A percentile compares a stretch with the other conserved stretches of the same genome.
These are phyloP conservation scores for Crotalus horridus DNA, from an alignment of 2,113 vertebrate genomes.

Conservation along the genomic window DNA sequence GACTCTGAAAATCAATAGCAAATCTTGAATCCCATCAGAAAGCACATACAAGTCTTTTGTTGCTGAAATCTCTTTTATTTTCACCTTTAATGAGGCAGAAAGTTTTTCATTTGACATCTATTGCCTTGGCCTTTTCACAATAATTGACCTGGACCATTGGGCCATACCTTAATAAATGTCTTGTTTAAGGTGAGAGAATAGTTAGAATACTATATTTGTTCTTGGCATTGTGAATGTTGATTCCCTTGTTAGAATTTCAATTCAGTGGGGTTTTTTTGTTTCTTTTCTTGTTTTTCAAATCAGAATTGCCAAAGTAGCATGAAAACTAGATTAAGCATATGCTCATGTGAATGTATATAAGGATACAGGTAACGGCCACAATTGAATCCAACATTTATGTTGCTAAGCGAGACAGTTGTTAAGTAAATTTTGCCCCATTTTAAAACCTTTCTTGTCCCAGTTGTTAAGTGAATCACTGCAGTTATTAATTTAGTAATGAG, in stretches of 20 bases:
- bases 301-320: neutral
- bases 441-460: neutral
- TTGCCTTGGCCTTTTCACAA: slow-evolving; percentile 42
- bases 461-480: neutral
- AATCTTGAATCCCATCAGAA: slow-evolving; percentile 60
- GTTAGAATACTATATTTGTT: slow-evolving; percentile 15
- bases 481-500: neutral
- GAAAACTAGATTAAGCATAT: neutral
- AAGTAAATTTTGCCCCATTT: neutral
- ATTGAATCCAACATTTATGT: neutral
- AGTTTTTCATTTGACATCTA: slow-evolving; percentile 45
- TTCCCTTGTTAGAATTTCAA: slow-evolving; percentile 31
- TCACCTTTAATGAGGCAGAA: slow-evolving; percentile 64
- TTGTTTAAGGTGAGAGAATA: slow-evolving; percentile 1
- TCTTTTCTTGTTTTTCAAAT: slow-evolving; percentile 20
- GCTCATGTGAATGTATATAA: neutral
- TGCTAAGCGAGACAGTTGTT: neutral
- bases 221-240: neutral
- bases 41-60: slow-evolving; percentile 26
- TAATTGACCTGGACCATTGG: slow-evolving; percentile 54
- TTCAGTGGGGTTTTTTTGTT: neutral
- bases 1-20: slow-evolving; percentile 58
- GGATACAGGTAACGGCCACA: neutral
- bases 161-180: slow-evolving; percentile 36
- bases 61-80: slow-evolving; percentile 59